Conservation (phyloP, 2,888 invertebrate genomes). For the Diplazon laetatorius region DNA sequence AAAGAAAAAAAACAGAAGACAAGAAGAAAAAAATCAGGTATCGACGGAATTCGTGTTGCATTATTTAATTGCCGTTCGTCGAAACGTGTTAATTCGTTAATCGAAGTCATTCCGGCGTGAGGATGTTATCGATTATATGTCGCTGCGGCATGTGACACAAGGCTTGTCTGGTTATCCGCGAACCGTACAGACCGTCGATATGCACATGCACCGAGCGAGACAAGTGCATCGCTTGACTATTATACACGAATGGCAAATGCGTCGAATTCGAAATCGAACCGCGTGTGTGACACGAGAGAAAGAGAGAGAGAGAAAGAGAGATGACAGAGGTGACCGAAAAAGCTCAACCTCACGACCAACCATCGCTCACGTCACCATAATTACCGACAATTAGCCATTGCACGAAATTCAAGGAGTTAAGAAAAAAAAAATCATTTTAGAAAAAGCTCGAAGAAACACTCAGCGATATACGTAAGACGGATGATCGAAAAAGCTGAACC, state of each 20-base stretch:
- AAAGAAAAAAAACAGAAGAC: too few relatives aligned
- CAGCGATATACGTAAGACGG: too few relatives aligned
- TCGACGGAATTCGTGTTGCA: conserved; percentile 17
- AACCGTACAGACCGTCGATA: conserved; percentile 35
- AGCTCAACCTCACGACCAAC: conserved; percentile 21
- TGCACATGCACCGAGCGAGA: conserved; percentile 22
- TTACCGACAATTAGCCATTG: conserved; percentile 29
- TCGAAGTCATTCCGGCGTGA: conserved; percentile 75
- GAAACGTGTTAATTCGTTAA: conserved; percentile 70
- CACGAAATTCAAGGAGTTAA: conserved; percentile 16
- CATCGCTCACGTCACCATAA: conserved; percentile 3
- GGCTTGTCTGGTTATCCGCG: conserved; percentile 48
- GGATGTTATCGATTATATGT: conserved; percentile 77
- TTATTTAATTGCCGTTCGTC: conserved; percentile 56
- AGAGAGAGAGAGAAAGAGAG: conserved; percentile 9
- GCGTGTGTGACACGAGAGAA: conserved; percentile 3
- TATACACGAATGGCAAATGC: not conserved
- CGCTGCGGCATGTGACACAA: conserved; percentile 66
- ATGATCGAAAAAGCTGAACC: too few relatives aligned
- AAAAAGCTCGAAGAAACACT: too few relatives aligned
- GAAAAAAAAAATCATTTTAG: too few relatives aligned
- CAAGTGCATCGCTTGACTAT: conserved; percentile 7
- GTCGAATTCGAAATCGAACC: not conserved
- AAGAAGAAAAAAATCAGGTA: not conserved
- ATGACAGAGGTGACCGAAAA: conserved; percentile 32